Base-by-base conservation (phyloP, 2,888 invertebrate species). In the Harmothoe impar region DNA sequence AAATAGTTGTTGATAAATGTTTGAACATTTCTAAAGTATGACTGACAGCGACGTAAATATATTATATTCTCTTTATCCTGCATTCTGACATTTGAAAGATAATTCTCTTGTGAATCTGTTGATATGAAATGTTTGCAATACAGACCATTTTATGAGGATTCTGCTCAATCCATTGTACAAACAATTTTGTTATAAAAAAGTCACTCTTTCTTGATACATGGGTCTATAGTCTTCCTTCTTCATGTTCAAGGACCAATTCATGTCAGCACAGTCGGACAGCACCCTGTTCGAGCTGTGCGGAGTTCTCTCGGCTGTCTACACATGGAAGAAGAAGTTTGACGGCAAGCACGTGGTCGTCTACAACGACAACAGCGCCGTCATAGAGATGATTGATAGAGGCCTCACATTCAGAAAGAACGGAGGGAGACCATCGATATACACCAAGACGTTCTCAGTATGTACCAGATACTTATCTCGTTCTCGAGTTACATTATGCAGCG, bases 311-410 rank as follows among this genome's bases (percentile, higher is more conserved):
- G 43, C 81, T 0, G 35, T 81, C 1, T 35, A 33, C 81, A 81
- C 81, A 20, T 81, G 81, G 81, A 81, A 81, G 43, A 43, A 81
- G 81, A 81, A 81, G n/a, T 43, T 81, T 23, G 81, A 12, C 12
- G 81, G 81, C 23, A 81, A 81, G n/a, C 33, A 35, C 20, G 81
- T 81, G 43, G 35, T 35, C 0, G 81, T 81, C 43, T 81, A 81
- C 81, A 81, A 81, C n/a, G 81, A 81, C 43, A 81, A 81, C 43
- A 33, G 12, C 0, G 7, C 3, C 43, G 20, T 25, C 0, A n/a
- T 81, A 17, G 20, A 15, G 0, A 81, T 81, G 43, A 33, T 81
- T 0, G 35, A 81, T 43, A 1, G 20, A 15, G 81, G 81, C 5
- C 20, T 81, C 3, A 3, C 77, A 17, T 20, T 5, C 77, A n/a